These are phyloP conservation scores for Venusia cambrica DNA, from an alignment of 2,888 invertebrate genomes.

Conservation along the genomic window DNA sequence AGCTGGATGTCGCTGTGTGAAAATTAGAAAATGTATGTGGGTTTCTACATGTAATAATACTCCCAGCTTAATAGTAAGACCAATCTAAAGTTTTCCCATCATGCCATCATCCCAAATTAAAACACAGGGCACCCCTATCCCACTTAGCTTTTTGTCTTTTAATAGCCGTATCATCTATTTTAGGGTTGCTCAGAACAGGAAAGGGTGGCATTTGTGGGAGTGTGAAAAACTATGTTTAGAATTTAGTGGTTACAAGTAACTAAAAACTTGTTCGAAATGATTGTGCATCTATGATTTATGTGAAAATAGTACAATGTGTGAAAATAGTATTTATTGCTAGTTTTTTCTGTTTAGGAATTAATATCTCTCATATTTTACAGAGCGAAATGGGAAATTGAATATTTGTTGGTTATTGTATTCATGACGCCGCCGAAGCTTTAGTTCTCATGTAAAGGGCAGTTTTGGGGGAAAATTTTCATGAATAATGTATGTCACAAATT, in stretches of 20 bases:
- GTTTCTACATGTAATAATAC: too few relatives aligned
- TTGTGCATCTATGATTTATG: too few relatives aligned
- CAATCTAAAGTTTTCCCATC: slow-evolving; percentile 64
- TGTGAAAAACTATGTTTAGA: slow-evolving; percentile 32
- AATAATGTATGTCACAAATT: slow-evolving; percentile 59
- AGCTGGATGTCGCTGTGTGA: too few relatives aligned
- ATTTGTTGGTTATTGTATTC: slow-evolving; percentile 12
- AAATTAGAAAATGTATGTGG: too few relatives aligned
- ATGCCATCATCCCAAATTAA: slow-evolving; percentile 56
- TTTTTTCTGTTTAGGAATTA: too few relatives aligned
- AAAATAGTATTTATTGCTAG: too few relatives aligned
- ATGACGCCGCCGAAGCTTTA: slow-evolving; percentile 17
- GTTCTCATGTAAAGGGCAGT: slow-evolving; percentile 23
- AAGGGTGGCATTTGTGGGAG: slow-evolving; percentile 40
- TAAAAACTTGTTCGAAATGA: slow-evolving; percentile 1
- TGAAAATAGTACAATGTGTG: too few relatives aligned
- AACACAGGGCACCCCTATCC: slow-evolving; percentile 68
- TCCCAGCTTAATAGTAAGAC: not conserved
- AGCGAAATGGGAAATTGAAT: too few relatives aligned
- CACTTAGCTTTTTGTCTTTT: slow-evolving; percentile 49
- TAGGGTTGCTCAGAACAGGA: slow-evolving; percentile 43
- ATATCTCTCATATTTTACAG: too few relatives aligned
- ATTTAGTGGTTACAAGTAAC: slow-evolving; percentile 11
- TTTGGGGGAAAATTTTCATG: slow-evolving; percentile 36
- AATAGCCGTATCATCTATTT: slow-evolving; percentile 40